Base-by-base conservation (phyloP, 2,888 invertebrate genomes). In the Ectemnius lituratus region DNA sequence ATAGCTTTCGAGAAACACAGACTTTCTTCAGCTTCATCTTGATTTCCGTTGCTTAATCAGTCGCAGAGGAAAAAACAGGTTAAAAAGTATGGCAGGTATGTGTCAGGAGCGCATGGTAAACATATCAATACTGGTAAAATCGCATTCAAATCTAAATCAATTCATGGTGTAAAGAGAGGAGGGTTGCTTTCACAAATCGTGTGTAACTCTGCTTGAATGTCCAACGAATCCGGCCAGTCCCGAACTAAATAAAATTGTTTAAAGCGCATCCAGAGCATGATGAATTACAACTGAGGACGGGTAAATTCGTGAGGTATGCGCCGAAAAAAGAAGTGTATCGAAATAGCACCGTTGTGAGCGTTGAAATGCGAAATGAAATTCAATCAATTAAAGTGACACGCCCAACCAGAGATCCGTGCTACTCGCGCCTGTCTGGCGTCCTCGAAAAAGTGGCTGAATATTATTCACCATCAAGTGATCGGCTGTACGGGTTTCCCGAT, bases 1-100 rank as follows among this genome's bases (percentile, higher is more conserved):
- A 87, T 87, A 86, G 83, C 82, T 78, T 80, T 80, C 83, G 83
- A 85, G 82, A 84, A 82, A 85, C 80, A 75, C 79, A 79, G 67
- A 64, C 74, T 74, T 84, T 70, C 69, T 58, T 62, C 70, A 70
- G 68, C 69, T 77, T 75, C 75, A 67, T 67, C 76, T 70, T 56
- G 37, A 37, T 37, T 67, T 65, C n/a, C 58, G 59, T 59, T 67
- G 62, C 67, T 70, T 70, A 73, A 73, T 68, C 71, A 63, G 64
- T 73, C 56, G 52, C 58, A 63, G 16, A 45, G 16, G 45, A 18
- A 57, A 23, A 45, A 67, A 6, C 63, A 5, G 23, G 20, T 18
- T 46, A 37, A 8, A 37, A 1, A 8, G 37, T 6, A 37, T 37
- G 20, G 20, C 2, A 20, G 2, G 20, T 37, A 8, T 4, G 3